phyloP scores from a whole-genome alignment of 2,888 invertebrate species.

The Rapana venosa region DNA sequence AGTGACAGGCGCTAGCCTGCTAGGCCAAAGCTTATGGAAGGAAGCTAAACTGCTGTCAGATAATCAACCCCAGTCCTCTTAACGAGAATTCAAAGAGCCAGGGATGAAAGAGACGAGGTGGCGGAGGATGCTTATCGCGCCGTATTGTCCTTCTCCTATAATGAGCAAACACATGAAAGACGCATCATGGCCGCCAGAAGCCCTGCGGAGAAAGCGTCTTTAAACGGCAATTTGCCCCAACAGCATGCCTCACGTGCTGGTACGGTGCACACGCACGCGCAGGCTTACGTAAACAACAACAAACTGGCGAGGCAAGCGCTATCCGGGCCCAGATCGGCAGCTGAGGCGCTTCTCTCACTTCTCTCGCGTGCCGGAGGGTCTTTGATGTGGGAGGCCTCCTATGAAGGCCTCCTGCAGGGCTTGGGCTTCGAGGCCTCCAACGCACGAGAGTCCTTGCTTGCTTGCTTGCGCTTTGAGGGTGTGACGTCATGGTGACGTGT shows the following conservation, averaged over 20 bases:
- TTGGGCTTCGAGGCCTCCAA: too few relatives aligned
- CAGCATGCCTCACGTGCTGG: background rate
- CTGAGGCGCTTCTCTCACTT: too few relatives aligned
- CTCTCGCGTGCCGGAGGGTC: too few relatives aligned
- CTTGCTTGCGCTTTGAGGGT: too few relatives aligned
- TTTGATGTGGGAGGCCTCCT: too few relatives aligned
- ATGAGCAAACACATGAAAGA: conserved; percentile 15
- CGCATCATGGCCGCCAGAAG: background rate
- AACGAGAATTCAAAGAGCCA: conserved; percentile 7
- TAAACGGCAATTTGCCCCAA: conserved; percentile 16
- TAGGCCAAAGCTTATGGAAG: background rate
- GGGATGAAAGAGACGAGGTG: background rate
- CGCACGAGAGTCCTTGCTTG: too few relatives aligned
- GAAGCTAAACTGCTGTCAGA: background rate
- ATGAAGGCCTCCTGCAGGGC: too few relatives aligned
- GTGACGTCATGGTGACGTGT: too few relatives aligned
- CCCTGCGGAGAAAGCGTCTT: conserved; percentile 2
- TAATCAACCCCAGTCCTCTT: background rate
- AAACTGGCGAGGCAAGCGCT: background rate
- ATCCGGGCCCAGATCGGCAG: background rate
- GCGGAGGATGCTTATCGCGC: background rate
- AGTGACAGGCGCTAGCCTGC: background rate
- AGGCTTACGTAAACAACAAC: conserved; percentile 18
- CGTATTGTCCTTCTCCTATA: background rate
- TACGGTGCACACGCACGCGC: background rate